phyloP scores from a whole-genome alignment of 2,113 vertebrate genomes.

The Tricholaema leucomelas region DNA sequence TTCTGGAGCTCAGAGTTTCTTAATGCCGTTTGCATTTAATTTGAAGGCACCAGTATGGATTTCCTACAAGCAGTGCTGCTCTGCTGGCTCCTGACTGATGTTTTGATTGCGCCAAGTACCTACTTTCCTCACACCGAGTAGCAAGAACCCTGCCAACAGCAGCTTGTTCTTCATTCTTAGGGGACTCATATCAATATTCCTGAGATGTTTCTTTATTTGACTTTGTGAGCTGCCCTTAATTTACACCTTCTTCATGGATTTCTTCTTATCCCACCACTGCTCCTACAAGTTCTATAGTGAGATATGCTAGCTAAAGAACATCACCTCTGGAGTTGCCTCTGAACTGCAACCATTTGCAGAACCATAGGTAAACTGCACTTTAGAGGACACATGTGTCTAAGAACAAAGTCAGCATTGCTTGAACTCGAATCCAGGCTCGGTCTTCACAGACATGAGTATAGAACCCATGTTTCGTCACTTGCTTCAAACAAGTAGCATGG shows the following conservation, averaged over 20 bases:
- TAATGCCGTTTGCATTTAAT: not conserved
- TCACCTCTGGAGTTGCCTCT: fast-evolving
- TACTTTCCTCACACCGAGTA: fast-evolving
- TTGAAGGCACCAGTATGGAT: not conserved
- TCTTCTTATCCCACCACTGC: not conserved
- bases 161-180: not conserved
- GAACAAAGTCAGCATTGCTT: not conserved
- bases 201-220: not conserved
- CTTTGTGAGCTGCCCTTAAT: not conserved
- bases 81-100: not conserved
- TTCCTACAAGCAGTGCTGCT: not conserved
- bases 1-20: not conserved
- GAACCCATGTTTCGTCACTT: not conserved
- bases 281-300: fast-evolving
- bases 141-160: not conserved
- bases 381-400: not conserved
- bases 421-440: not conserved
- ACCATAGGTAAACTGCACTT: too few relatives aligned
- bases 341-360: not conserved
- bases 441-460: not conserved
- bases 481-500: fast-evolving
- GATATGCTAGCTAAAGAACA: not conserved
- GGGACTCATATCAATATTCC: not conserved
- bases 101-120: not conserved
- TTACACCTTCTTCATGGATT: not conserved